phyloP scores from a whole-genome alignment of 2,888 invertebrate species.

The Halictus ligatus region DNA sequence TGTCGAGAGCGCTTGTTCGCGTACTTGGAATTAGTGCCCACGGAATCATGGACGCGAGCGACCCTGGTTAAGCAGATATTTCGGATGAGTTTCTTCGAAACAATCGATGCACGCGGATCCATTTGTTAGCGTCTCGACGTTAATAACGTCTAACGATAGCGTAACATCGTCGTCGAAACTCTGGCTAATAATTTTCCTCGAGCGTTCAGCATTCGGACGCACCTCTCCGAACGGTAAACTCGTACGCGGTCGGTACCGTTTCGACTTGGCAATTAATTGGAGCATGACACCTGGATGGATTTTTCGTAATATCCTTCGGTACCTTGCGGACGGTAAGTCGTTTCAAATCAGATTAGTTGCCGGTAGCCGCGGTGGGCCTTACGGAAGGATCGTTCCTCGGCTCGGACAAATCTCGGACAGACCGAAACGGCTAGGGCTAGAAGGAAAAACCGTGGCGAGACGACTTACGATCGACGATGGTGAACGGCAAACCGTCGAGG shows the following conservation, averaged over 20 bases:
- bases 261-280: conserved; percentile 21
- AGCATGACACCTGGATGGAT: conserved; percentile 30
- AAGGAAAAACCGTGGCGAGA: conserved; percentile 33
- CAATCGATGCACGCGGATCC: conserved; percentile 29
- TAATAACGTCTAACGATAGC: conserved; percentile 55
- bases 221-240: conserved; percentile 2
- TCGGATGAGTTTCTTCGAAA: conserved; percentile 22
- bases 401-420: conserved; percentile 51
- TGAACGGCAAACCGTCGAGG: background rate
- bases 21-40: background rate
- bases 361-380: no score
- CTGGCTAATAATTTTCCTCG: conserved; percentile 25
- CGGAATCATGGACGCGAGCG: background rate
- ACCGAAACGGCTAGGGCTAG: conserved; percentile 50
- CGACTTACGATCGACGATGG: background rate
- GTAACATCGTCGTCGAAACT: conserved; percentile 27
- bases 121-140: conserved; percentile 46
- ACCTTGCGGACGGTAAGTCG: conserved; percentile 60
- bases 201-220: conserved; percentile 26
- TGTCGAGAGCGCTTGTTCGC: background rate
- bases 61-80: background rate
- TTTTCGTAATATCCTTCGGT: conserved; percentile 43
- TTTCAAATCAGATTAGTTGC: background rate
- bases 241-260: background rate
- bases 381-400: no score